These are phyloP conservation scores for Elephas maximus DNA, from an alignment of 2,113 vertebrate genomes.

Conservation along the genomic window DNA sequence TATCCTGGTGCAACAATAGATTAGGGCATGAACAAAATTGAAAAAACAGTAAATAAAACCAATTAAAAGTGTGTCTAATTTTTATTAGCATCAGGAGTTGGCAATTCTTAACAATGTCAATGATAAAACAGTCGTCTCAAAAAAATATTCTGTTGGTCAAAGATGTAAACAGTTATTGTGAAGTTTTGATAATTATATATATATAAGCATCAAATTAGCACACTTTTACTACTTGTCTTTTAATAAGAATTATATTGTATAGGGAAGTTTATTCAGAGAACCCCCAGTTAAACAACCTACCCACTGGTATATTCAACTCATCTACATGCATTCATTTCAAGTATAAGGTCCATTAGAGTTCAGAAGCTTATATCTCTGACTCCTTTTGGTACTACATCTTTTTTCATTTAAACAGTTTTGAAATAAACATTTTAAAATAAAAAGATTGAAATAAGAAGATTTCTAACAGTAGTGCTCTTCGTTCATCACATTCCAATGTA, in stretches of 20 bases:
- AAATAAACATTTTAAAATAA: neutral
- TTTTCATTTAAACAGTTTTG: neutral
- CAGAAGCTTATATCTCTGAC: neutral
- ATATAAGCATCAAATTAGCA: neutral
- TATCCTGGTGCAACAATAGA: neutral
- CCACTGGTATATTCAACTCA: neutral
- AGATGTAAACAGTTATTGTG: neutral
- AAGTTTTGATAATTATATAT: neutral
- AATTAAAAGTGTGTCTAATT: neutral
- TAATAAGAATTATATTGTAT: neutral
- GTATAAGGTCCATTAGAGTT: neutral
- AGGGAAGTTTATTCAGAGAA: neutral
- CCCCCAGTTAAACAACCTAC: neutral
- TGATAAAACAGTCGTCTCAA: neutral
- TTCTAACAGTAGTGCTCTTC: neutral
- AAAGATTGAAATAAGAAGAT: neutral
- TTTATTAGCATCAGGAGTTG: constrained; percentile 10
- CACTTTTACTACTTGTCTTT: neutral
- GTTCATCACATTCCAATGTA: neutral
- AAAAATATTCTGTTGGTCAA: neutral
- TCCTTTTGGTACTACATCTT: neutral
- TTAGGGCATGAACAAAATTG: neutral
- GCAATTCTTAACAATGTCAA: neutral
- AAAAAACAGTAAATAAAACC: constrained; percentile 20
- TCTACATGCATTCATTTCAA: neutral